Evolutionary conservation across 2,797 vertebrate species (phyloP), one percentile per base, ranked within the genome.

Genomic region (Myotis vivesi): DNA sequence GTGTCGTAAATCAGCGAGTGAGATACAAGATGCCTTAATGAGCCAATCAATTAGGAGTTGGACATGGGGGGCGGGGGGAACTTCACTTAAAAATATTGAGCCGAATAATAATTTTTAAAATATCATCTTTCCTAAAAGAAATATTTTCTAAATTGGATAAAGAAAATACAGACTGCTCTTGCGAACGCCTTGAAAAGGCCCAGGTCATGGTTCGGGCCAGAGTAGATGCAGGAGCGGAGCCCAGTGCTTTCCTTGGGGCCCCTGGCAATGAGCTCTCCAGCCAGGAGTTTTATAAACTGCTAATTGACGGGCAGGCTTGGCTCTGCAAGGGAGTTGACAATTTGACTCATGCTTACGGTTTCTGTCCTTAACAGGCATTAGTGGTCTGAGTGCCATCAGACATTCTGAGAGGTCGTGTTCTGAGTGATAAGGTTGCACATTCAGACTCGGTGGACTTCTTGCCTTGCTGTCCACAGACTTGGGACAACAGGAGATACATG

Each of bases 231-330:
- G 90, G 82, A 96, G 79, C 15, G 36, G 90, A 88, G 59, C 68
- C 30, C 69, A 53, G 44, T n/a, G 69, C 82, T 95, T 96, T 85
- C 95, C 96, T 62, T 66, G 62, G 57, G 76, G 77, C 94, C 87
- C 87, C 82, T 66, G 62, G 96, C 96, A 95, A 94, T 62, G 85
- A 69, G 69, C 68, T 92, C 0, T 73, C 55, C 89, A 87, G 0
- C 3, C 4, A 75, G 53, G 44, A 97, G 94, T 92, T 97, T 97
- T 97, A 95, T 1, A 97, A 92, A 96, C 72, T 96, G 94, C 94
- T 92, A 95, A 97, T 96, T 95, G 93, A 93, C 53, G 96, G 96
- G 94, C 96, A 95, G 97, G 95, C 95, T 96, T 96, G 95, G 94
- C 91, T 97, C 91, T 93, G 92, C 75, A 95, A 95, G 93, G 94